phyloP scores from a whole-genome alignment of 2,797 vertebrate species.

The Poliocrania exsul region DNA sequence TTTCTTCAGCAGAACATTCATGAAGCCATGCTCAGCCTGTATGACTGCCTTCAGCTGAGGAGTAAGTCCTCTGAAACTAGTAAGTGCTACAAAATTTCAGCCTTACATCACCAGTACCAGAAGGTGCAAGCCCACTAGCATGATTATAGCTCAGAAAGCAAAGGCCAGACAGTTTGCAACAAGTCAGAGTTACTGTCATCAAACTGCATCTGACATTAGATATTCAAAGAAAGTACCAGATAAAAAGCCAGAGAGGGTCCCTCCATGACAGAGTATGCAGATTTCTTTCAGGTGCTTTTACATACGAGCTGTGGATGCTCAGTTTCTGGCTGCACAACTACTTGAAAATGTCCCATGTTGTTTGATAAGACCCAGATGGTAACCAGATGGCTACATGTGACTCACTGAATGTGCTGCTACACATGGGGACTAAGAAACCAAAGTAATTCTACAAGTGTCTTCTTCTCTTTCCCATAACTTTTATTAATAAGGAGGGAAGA shows the following conservation, averaged over 20 bases:
- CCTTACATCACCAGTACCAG: not conserved
- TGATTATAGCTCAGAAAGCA: not conserved
- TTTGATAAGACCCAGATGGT: constrained; percentile 49
- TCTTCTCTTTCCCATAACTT: not conserved
- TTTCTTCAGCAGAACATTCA: not conserved
- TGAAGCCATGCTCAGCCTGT: not conserved
- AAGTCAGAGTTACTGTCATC: not conserved
- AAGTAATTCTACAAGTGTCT: not conserved
- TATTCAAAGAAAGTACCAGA: not conserved
- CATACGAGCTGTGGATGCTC: not conserved
- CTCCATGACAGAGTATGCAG: not conserved
- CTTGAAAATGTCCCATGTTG: constrained; percentile 34
- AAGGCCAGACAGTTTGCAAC: not conserved
- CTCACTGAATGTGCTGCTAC: constrained; percentile 12
- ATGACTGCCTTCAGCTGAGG: not conserved
- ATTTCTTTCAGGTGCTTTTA: constrained; percentile 32
- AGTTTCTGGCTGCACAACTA: constrained; percentile 1
- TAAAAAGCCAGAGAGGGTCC: not conserved
- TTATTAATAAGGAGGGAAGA: not conserved
- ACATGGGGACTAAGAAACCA: not conserved
- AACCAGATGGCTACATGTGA: constrained; percentile 59
- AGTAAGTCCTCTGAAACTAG: not conserved
- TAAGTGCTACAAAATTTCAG: not conserved
- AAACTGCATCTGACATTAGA: not conserved
- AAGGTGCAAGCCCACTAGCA: not conserved